Evolutionary conservation across 2,797 vertebrate genomes (phyloP).

Genomic region (Hypotaenidia okinawae): DNA sequence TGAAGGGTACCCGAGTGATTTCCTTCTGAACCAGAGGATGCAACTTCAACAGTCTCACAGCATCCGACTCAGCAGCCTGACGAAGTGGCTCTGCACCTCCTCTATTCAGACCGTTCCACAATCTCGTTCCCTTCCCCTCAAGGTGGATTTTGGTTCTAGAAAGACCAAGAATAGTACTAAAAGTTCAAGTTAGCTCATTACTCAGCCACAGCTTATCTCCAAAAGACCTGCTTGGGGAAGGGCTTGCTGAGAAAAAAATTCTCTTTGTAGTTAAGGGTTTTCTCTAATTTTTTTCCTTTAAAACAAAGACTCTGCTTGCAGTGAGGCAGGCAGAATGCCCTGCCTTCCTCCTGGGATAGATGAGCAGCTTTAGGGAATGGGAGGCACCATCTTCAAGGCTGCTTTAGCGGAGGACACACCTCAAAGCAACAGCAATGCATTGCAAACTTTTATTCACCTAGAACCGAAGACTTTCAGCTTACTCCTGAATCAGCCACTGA

Average conservation of each 20-base stretch:
- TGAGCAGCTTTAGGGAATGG: neutral
- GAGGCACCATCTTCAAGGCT: neutral
- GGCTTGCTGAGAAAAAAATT: neutral
- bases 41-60: neutral
- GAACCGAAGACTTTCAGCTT: neutral
- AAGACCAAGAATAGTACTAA: neutral
- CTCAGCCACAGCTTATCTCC: neutral
- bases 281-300: neutral
- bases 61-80: neutral
- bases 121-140: neutral
- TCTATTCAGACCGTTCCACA: fast-evolving
- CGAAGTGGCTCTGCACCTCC: neutral
- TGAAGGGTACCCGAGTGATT: neutral
- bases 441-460: neutral
- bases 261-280: neutral
- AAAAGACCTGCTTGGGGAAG: neutral
- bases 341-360: neutral
- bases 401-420: fast-evolving
- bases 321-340: neutral
- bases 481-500: neutral
- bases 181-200: neutral
- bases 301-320: neutral
- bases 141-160: neutral
- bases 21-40: neutral
- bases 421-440: fast-evolving